These are phyloP conservation scores for Drosophila nikananu DNA, from an alignment of 1,140 invertebrate species.

Conservation along the genomic window DNA sequence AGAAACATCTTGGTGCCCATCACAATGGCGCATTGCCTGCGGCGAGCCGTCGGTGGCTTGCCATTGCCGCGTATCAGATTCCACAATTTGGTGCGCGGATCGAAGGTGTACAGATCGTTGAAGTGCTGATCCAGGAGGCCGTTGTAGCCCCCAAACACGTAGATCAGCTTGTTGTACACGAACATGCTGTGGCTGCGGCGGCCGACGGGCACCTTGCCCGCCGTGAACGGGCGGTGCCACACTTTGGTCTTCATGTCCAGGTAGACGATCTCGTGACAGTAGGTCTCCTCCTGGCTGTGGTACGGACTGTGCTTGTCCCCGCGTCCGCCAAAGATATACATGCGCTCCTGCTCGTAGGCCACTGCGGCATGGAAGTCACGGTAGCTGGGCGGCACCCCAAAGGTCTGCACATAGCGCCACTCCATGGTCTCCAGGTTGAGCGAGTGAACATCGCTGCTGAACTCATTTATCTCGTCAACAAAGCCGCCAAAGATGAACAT, in stretches of 20 bases:
- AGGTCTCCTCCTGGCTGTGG: constrained; percentile 90
- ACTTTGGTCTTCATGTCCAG: constrained; percentile 90
- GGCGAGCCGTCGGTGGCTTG: constrained; percentile 88
- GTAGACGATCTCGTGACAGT: constrained; percentile 91
- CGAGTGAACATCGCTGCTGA: constrained; percentile 92
- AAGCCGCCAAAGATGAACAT: constrained; percentile 98
- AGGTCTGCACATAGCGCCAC: constrained; percentile 89
- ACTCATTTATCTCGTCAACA: constrained; percentile 91
- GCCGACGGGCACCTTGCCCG: constrained; percentile 89
- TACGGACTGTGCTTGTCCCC: constrained; percentile 89
- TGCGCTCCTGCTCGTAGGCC: constrained; percentile 88
- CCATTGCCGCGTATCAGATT: constrained; percentile 87
- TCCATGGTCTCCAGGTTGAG: constrained; percentile 90
- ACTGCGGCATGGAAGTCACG: constrained; percentile 96
- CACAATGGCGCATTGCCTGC: constrained; percentile 92
- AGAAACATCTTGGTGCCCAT: constrained; percentile 90
- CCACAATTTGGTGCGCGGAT: constrained; percentile 88
- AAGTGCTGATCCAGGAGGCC: constrained; percentile 91
- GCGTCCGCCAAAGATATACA: constrained; percentile 95
- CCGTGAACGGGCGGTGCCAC: constrained; percentile 89
- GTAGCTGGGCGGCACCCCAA: constrained; percentile 88
- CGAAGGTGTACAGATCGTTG: constrained; percentile 92
- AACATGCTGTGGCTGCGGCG: constrained; percentile 95
- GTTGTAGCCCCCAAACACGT: constrained; percentile 96
- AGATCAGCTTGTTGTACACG: constrained; percentile 91